These are phyloP conservation scores for Micronycteris hirsuta DNA, from an alignment of 2,113 vertebrate species.

Conservation along the genomic window DNA sequence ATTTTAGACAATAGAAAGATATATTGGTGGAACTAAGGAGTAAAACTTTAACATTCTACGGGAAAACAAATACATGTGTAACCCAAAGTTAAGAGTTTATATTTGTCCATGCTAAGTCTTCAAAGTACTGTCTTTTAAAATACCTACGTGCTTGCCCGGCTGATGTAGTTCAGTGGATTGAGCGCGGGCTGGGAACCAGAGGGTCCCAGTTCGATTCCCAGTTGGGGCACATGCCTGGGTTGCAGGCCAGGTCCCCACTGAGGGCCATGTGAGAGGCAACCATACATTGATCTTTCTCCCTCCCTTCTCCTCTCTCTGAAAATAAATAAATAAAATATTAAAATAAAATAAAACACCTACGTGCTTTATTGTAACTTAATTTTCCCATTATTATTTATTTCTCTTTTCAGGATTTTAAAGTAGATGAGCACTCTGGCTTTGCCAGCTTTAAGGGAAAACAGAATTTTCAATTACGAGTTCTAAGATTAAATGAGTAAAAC, in stretches of 20 bases:
- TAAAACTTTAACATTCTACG: not conserved
- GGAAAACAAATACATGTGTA: not conserved
- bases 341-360: not conserved
- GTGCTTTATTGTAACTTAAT: not conserved
- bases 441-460: conserved; percentile 19
- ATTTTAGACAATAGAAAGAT: conserved; percentile 43
- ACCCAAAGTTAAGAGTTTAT: not conserved
- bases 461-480: conserved; percentile 35
- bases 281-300: too few relatives aligned
- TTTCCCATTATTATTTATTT: not conserved
- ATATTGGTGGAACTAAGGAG: not conserved
- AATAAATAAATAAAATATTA: too few relatives aligned
- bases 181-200: too few relatives aligned
- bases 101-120: not conserved
- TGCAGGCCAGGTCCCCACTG: too few relatives aligned
- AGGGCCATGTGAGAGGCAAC: too few relatives aligned
- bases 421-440: not conserved
- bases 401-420: conserved; percentile 15
- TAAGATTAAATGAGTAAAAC: not conserved
- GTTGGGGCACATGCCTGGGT: too few relatives aligned
- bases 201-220: too few relatives aligned
- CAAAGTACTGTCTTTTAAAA: not conserved
- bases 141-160: not conserved
- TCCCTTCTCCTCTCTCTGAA: too few relatives aligned
- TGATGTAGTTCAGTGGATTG: too few relatives aligned